Base-by-base conservation (phyloP, 2,888 invertebrate species). In the Venusia cambrica region DNA sequence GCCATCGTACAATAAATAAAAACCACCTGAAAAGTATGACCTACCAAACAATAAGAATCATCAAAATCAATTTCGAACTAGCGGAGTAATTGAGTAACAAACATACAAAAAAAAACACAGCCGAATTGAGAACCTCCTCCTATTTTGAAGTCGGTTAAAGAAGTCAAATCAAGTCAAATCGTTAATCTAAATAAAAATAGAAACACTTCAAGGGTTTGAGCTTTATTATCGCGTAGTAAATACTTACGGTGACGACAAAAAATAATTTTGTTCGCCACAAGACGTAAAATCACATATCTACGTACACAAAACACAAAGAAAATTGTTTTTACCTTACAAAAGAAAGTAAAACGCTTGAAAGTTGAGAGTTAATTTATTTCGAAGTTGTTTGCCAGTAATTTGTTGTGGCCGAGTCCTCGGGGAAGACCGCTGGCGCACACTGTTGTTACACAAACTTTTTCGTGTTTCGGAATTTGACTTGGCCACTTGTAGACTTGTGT, bases 341-440 rank as follows among this genome's bases (percentile, higher is more conserved):
- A 75, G 73, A 75, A 78, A 76, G 75, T 73, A 74, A 76, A 83
- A 80, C 75, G 75, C 72, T 80, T 73, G 69, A 79, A 81, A 83
- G 79, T 81, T 73, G 81, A 70, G 79, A 83, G 78, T 78, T 80
- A 83, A 84, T 84, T 84, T 83, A 83, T 83, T 83, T 81, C 65
- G 70, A 80, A 83, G 80, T 84, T 83, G 83, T 84, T 84, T 79
- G 78, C 72, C 72, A 71, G 80, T 81, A 81, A 83, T 83, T 83
- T 81, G 81, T 78, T 83, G 80, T 70, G 81, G 78, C 71, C 65
- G 63, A 65, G 72, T 78, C 79, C 78, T 67, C 57, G 41, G 75
- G 73, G 77, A 72, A 65, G 66, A 62, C 71, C 66, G 70, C 62
- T 56, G 61, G 69, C 68, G 69, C 64, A 69, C 58, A 60, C 65